Evolutionary conservation across 2,113 vertebrate genomes (phyloP).

Genomic region (Lutjanus erythropterus): DNA sequence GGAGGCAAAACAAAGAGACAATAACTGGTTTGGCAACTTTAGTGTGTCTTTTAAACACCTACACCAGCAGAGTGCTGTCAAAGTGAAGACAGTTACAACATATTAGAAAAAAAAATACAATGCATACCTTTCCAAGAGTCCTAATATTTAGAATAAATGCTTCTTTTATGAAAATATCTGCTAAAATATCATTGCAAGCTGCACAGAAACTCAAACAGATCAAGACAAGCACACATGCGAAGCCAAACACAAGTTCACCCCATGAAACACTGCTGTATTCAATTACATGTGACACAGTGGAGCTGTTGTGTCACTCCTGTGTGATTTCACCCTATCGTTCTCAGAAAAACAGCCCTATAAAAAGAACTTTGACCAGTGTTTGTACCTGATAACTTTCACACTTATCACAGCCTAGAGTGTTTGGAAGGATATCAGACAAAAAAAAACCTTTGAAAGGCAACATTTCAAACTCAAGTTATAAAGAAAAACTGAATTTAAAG

Average conservation of each 20-base stretch:
- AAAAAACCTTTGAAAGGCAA: background rate
- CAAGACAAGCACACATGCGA: background rate
- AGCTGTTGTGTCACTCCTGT: background rate
- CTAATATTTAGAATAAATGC: background rate
- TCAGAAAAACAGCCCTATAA: constrained; percentile 21
- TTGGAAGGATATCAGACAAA: background rate
- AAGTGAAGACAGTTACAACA: background rate
- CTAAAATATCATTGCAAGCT: background rate
- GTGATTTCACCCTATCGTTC: background rate
- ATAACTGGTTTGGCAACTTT: constrained; percentile 39
- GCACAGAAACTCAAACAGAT: background rate
- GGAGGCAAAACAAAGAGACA: background rate
- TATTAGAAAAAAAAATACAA: background rate
- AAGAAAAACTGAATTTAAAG: background rate
- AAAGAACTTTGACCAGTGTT: constrained; percentile 39
- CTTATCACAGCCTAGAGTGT: constrained; percentile 4
- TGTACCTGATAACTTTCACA: background rate
- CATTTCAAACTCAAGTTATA: background rate
- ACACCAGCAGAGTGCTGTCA: background rate
- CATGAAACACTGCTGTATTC: background rate
- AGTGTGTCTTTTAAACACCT: background rate
- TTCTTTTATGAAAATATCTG: background rate
- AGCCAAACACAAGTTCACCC: background rate
- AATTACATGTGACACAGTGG: constrained; percentile 20
- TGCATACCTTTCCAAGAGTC: background rate